Evolutionary conservation across 1,140 invertebrate genomes (phyloP).

Genomic region (Diorhabda carinulata): DNA sequence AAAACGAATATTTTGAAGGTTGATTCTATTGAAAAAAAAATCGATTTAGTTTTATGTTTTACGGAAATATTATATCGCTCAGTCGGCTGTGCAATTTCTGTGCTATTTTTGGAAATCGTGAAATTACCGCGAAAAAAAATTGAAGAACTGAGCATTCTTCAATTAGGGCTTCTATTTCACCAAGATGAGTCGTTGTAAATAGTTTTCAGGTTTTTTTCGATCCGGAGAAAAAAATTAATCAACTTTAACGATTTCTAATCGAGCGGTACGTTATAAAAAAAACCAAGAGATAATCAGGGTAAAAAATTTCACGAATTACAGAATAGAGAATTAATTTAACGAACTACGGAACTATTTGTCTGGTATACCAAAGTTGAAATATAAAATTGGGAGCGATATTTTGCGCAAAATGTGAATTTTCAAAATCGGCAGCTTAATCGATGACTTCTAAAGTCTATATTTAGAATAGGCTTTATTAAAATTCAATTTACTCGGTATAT

Average conservation of each 20-base stretch:
- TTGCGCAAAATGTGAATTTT: no score
- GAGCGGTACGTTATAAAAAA: slow-evolving; percentile 1
- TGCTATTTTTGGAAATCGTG: slow-evolving; percentile 1
- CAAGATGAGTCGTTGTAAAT: slow-evolving; percentile 27
- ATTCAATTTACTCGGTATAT: neutral
- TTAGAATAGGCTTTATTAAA: slow-evolving; percentile 33
- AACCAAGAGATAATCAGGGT: no score
- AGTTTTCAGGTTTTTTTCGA: neutral
- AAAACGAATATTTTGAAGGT: no score
- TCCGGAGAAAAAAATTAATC: neutral
- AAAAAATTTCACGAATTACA: no score
- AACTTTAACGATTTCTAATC: no score
- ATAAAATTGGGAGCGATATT: no score
- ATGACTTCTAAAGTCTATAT: neutral
- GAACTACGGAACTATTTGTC: no score
- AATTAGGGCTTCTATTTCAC: slow-evolving; percentile 5
- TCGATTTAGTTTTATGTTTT: no score
- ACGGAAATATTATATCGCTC: neutral
- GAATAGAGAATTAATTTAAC: no score
- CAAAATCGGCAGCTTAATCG: no score
- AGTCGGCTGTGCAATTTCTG: slow-evolving; percentile 7
- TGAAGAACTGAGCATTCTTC: slow-evolving; percentile 1
- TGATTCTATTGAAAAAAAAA: no score
- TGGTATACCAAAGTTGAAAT: no score
- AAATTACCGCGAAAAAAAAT: neutral